Conservation (phyloP, 2,888 invertebrate species). For the Phortica okadai region DNA sequence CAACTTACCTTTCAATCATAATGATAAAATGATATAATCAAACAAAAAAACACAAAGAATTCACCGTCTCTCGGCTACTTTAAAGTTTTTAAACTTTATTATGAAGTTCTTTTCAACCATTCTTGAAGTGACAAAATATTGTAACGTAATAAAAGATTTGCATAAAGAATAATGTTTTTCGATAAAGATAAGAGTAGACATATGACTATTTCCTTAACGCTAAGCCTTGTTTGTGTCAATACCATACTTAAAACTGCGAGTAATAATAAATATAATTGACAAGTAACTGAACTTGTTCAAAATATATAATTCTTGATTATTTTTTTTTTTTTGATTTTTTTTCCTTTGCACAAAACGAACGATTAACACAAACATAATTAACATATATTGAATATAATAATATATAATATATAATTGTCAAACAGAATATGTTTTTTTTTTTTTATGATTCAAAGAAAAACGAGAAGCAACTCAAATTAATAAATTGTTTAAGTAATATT, state of each 20-base stretch:
- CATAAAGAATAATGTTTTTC: not conserved
- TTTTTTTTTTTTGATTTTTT: constrained; percentile 31
- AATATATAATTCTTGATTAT: constrained; percentile 16
- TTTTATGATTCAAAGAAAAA: not conserved
- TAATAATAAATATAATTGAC: constrained; percentile 16
- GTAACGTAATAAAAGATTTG: not conserved
- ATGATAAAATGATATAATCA: too few species aligned
- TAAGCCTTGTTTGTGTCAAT: constrained; percentile 30
- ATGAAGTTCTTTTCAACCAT: constrained; percentile 4
- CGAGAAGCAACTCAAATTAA: constrained; percentile 22
- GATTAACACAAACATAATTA: constrained; percentile 22
- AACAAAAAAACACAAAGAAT: not conserved
- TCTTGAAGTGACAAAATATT: constrained; percentile 16
- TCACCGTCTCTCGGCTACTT: constrained; percentile 25
- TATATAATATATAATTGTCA: not conserved
- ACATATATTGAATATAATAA: not conserved
- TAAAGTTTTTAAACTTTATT: constrained; percentile 22
- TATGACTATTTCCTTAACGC: not conserved
- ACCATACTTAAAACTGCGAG: constrained; percentile 24
- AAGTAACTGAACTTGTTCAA: constrained; percentile 21
- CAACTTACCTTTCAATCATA: too few species aligned
- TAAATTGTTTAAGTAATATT: constrained; percentile 29
- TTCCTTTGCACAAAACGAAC: constrained; percentile 37
- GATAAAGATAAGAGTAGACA: not conserved
- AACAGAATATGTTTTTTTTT: not conserved